Conservation (phyloP, 1,140 invertebrate genomes). For the Drosophila pallidifrons region DNA sequence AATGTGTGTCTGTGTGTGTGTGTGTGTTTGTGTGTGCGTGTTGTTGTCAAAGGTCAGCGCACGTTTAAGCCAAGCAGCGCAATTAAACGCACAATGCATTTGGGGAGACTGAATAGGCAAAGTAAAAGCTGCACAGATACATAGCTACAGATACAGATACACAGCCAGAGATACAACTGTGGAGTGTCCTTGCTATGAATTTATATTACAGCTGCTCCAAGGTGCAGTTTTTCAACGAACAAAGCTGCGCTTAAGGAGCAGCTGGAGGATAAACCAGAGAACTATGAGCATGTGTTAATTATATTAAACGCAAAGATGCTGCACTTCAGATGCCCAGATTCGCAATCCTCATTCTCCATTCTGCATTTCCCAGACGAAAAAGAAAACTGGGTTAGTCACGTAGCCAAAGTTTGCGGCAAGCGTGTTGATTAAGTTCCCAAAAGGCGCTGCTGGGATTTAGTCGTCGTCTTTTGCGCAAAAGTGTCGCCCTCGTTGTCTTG, state of each 20-base stretch:
- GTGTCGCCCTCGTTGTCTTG: slow-evolving; percentile 33
- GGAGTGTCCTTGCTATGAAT: not conserved
- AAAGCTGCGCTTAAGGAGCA: slow-evolving; percentile 31
- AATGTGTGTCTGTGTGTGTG: slow-evolving; percentile 42
- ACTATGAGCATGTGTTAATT: slow-evolving; percentile 64
- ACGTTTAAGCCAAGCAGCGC: slow-evolving; percentile 81
- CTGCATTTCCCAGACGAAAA: slow-evolving; percentile 1
- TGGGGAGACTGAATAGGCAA: slow-evolving; percentile 26
- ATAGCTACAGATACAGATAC: slow-evolving; percentile 6
- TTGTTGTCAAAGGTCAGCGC: slow-evolving; percentile 80
- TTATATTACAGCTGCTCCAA: slow-evolving; percentile 11
- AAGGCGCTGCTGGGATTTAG: slow-evolving; percentile 66
- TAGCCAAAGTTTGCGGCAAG: slow-evolving; percentile 58
- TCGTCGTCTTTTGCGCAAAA: slow-evolving; percentile 29
- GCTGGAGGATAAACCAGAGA: slow-evolving; percentile 15
- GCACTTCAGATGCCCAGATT: slow-evolving; percentile 28
- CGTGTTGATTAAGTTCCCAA: slow-evolving; percentile 71
- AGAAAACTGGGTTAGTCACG: slow-evolving; percentile 73
- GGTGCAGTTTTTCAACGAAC: slow-evolving; percentile 7
- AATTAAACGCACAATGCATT: slow-evolving; percentile 81
- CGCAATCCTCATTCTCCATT: not conserved
- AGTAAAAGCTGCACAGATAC: slow-evolving; percentile 8
- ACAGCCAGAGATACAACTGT: not conserved
- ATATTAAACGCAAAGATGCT: slow-evolving; percentile 54
- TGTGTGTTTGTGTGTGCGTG: slow-evolving; percentile 27